phyloP scores from a whole-genome alignment of 1,140 invertebrate genomes.

The Saxidomus purpurata region DNA sequence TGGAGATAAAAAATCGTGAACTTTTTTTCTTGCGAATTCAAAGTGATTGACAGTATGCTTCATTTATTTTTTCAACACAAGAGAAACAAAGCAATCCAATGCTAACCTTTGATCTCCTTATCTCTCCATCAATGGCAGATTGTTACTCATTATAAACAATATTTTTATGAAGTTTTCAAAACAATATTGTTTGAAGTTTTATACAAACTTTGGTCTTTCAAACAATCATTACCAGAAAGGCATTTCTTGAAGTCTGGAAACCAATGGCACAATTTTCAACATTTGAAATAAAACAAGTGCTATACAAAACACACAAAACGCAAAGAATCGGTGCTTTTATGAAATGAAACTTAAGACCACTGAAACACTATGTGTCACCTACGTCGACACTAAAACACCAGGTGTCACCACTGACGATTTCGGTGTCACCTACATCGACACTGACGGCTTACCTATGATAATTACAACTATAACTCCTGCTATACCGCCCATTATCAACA shows the following conservation, averaged over 20 bases:
- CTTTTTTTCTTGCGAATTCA: no score
- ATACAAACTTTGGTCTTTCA: neutral
- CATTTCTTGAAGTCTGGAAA: neutral
- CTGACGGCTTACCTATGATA: conserved; percentile 93
- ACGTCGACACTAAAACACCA: neutral
- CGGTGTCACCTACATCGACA: neutral
- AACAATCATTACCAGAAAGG: neutral
- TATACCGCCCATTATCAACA: conserved; percentile 96
- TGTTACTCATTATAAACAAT: no score
- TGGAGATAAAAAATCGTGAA: no score
- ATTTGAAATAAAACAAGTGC: neutral
- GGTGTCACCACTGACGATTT: neutral
- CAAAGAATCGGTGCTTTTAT: neutral
- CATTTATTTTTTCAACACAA: no score
- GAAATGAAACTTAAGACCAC: neutral
- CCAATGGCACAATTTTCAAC: neutral
- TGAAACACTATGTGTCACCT: neutral
- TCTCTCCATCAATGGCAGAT: no score
- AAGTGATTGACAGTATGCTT: no score
- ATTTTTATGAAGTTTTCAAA: no score
- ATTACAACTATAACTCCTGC: conserved; percentile 94
- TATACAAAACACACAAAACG: neutral
- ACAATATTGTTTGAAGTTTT: no score
- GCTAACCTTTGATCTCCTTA: no score
- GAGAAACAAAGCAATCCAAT: no score